Percentiles rank a stretch among this genome's conserved stretches.
Evolutionary conservation across 2,113 vertebrate genomes (phyloP).

Genomic region (Halichoerus grypus): DNA sequence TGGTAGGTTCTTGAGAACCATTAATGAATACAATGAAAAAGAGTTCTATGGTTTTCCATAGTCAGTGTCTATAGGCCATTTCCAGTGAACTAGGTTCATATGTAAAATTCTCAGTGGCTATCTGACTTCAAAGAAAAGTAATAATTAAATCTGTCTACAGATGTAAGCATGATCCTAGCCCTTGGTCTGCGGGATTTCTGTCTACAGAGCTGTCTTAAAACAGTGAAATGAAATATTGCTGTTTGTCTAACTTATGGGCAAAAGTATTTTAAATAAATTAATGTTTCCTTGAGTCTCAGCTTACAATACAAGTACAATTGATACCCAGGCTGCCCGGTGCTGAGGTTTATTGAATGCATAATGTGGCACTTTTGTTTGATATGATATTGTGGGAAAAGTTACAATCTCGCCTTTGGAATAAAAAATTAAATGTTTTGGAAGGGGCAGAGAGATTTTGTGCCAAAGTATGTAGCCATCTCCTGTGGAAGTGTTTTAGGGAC

Average conservation of each 20-base stretch:
- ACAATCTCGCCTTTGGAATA: conserved; percentile 21
- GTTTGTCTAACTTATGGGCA: conserved; percentile 66
- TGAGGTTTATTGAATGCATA: conserved; percentile 53
- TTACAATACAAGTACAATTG: conserved; percentile 75
- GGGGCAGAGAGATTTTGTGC: conserved; percentile 30
- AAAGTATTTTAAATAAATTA: conserved; percentile 83
- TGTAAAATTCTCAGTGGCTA: conserved; percentile 63
- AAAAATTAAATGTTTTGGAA: conserved; percentile 67
- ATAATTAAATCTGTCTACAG: conserved; percentile 72
- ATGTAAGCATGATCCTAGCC: conserved; percentile 79
- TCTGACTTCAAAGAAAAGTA: conserved; percentile 80
- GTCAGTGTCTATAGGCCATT: conserved; percentile 2
- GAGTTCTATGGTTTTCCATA: background rate
- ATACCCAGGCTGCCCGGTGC: background rate
- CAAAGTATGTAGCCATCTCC: conserved; percentile 71
- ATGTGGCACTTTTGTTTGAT: conserved; percentile 61
- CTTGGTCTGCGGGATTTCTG: conserved; percentile 54
- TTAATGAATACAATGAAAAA: background rate
- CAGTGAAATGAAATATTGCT: conserved; percentile 69
- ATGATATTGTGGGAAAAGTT: conserved; percentile 72
- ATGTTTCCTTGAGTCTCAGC: conserved; percentile 76
- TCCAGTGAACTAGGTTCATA: background rate
- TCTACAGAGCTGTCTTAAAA: conserved; percentile 72
- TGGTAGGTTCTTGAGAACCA: background rate
- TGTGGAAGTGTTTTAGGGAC: conserved; percentile 70